Base-by-base conservation (phyloP, 1,140 invertebrate species). In the Trachelipus rathkii region DNA sequence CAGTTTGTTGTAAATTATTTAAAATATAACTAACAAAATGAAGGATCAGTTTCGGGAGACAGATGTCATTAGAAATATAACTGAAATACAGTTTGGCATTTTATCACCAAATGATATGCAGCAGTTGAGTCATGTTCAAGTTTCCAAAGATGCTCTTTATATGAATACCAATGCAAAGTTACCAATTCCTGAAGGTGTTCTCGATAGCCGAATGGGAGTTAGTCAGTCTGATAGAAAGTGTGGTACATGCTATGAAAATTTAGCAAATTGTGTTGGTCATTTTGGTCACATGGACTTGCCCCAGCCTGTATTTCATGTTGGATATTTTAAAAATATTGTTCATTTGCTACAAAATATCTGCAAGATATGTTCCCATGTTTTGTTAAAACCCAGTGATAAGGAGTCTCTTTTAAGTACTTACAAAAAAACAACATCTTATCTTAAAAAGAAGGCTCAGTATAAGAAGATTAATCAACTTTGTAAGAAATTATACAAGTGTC, bases 211-310 rank as follows among this genome's bases (percentile, higher is more conserved):
- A 85, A 92, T 98, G 92, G 96, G 93, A 70, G 93, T 92, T 7
- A 93, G 92, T 83, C 90, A 88, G 82, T 95, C 93, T 85, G 89
- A 91, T 83, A 89, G 87, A 6, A 90, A 89, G 60, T 99, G 98
- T 87, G 89, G 90, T 80, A 98, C 97, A 6, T 99, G 98, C 86
- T 92, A 92, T 0, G 92, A 96, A 85, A 91, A 92, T 2, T 85
- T 98, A 24, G 91, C 90, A 24, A 96, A 98, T 82, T 99, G 98
- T 86, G 92, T 96, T 71, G 98, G 98, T 0, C 98, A 99, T 85
- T 99, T 93, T 87, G 98, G 98, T 0, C 98, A 95, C 83, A 91
- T 99, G 74, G 95, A 99, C 85, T 87, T 99, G 13, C 93, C 95
- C 79, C 86, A 98, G 66, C 98, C 97, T 0, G 95, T 99, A 3